Base-by-base conservation (phyloP, 1,140 invertebrate species). In the Trachelipus rathkii region DNA sequence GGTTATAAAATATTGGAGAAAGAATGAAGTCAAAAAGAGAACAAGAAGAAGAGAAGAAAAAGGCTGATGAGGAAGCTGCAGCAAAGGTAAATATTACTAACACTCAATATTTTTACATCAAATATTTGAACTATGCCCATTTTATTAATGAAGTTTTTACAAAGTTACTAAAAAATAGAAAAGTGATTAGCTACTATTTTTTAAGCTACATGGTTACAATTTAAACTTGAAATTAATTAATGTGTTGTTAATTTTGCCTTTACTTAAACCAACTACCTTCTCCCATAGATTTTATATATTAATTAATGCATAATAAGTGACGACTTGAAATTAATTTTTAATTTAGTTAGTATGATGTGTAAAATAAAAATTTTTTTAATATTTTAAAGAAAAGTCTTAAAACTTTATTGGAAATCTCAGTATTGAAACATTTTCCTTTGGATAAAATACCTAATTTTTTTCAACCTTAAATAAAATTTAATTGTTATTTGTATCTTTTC, bases 1-100 rank as follows among this genome's bases (percentile, higher is more conserved):
- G 33, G 33, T 33, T 33, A 33, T 33, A 33, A 33, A 73, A 7
- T 19, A 80, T 80, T 76, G 77, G 76, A 23, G 71, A 72, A 33
- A 70, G 79, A 70, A 76, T 43, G 23, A 81, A 81, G 53, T 72
- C 75, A 21, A 81, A 81, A 70, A 79, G 78, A 69, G 73, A 75
- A 21, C 45, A 69, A 43, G 80, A 81, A 60, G 80, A 79, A 67
- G 80, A 79, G 43, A 81, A 79, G 76, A 81, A 81, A 73, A 78
- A 77, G 44, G 76, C 76, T 19, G 80, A 81, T 46, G 77, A 81
- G 44, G 80, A 81, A 33, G 80, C 80, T 74, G 80, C 80, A 73
- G 80, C 80, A 66, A 77, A 81, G 77, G 80, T 81, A 75, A 33
- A 15, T 44, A 10, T n/a, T 15, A 10, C 11, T 13, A 10, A 45